Evolutionary conservation across 2,888 invertebrate species (phyloP), one percentile per base, ranked within the genome.

Genomic region (Linyphia triangularis): DNA sequence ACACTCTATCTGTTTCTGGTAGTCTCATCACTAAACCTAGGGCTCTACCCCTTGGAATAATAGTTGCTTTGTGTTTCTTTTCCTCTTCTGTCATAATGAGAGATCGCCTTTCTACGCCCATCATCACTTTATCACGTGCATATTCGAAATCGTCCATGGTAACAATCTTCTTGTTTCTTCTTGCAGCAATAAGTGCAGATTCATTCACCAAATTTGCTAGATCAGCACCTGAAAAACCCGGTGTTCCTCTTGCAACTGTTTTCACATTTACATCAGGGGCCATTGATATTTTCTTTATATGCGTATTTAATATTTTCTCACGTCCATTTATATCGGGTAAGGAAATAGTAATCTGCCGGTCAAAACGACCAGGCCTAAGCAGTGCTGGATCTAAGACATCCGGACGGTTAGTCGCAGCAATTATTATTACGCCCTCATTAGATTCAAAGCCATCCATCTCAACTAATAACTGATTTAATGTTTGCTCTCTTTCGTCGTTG

Each of bases 91-190:
- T 91, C 61, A 93, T 82, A 2, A 90, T 89, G 9, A 91, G 73
- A 51, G 90, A 91, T 40, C 91, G 89, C 70, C 92, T 92, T 70
- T 91, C 92, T 0, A 92, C 90, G 5, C 93, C 92, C 51, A 16
- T 43, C 13, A 86, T 26, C 13, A 89, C 40, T 59, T 75, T 85
- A 59, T 89, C 83, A 10, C 16, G 43, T 22, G 90, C 90, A 7
- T 69, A 28, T 63, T 90, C 75, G 22, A 90, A 73, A 28, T 90
- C 88, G n/a, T n/a, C n/a, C n/a, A 67, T 43, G 24, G 43, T 33
- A 13, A 67, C 37, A n/a, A 90, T 72, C 10, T 28, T 6, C n/a
- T 43, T 43, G 22, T 70, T 73, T 16, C 67, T 61, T 10, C 90
- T 16, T 10, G 89, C 90, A 19, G 90, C 85, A 57, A 90, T 16